These are phyloP conservation scores for Tamandua tetradactyla DNA, from an alignment of 2,797 vertebrate species.

Conservation along the genomic window DNA sequence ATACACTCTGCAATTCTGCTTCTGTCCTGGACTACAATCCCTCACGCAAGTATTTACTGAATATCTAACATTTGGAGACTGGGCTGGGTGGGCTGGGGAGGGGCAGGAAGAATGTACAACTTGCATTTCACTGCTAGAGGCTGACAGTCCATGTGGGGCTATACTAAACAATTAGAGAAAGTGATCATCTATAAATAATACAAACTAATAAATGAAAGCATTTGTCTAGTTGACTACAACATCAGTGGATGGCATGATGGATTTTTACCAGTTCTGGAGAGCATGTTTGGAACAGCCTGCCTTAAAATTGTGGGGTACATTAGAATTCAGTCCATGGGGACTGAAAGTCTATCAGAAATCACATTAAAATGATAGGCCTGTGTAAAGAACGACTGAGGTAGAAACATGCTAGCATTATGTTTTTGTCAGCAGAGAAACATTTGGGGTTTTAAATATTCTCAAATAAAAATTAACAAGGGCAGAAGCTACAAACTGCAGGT, in stretches of 20 bases:
- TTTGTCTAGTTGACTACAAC: not conserved
- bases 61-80: not conserved
- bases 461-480: not conserved
- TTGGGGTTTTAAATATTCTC: not conserved
- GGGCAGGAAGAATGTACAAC: not conserved
- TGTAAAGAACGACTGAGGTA: not conserved
- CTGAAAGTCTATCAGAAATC: not conserved
- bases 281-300: not conserved
- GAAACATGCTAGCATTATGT: not conserved
- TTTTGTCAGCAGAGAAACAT: constrained; percentile 2
- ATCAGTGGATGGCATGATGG: not conserved
- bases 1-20: not conserved
- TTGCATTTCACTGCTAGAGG: not conserved
- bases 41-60: not conserved
- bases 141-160: not conserved
- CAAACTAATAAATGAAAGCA: not conserved
- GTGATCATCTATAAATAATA: not conserved
- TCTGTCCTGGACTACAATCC: not conserved
- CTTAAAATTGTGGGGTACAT: not conserved
- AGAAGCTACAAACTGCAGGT: not conserved
- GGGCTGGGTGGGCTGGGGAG: not conserved
- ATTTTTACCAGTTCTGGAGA: not conserved
- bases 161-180: not conserved
- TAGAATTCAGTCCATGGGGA: not conserved
- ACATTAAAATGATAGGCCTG: not conserved